These are phyloP conservation scores for Myathropa florea DNA, from an alignment of 2,888 invertebrate genomes.

Conservation along the genomic window DNA sequence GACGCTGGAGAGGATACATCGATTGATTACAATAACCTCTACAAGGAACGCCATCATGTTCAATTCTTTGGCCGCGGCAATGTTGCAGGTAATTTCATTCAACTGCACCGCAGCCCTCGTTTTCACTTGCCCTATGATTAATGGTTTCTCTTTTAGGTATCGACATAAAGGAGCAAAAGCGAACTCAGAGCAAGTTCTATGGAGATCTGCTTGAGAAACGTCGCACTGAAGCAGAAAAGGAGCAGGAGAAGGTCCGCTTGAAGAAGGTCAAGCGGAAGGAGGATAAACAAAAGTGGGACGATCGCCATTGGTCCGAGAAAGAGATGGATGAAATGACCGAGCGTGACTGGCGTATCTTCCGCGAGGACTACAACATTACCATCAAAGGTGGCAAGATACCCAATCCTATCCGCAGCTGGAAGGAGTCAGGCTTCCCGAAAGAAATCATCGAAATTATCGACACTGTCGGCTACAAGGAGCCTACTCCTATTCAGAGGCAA, in stretches of 20 bases:
- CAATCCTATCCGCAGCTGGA: conserved; percentile 97
- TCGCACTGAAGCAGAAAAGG: conserved; percentile 97
- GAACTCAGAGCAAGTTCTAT: conserved; percentile 98
- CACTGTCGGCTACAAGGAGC: conserved; percentile 97
- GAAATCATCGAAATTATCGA: conserved; percentile 97
- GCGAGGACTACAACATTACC: conserved; percentile 99
- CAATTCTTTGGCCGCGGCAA: conserved; percentile 99
- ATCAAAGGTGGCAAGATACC: conserved; percentile 99
- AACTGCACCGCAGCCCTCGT: no score
- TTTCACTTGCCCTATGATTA: background rate
- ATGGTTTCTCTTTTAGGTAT: conserved; percentile 84
- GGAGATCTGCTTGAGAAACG: conserved; percentile 96
- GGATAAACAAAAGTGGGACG: conserved; percentile 99
- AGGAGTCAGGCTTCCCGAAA: conserved; percentile 93
- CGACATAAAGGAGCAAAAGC: conserved; percentile 97
- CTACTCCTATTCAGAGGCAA: conserved; percentile 99
- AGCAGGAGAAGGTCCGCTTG: conserved; percentile 95
- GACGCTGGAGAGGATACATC: conserved; percentile 99
- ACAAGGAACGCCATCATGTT: conserved; percentile 97
- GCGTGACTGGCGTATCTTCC: conserved; percentile 99
- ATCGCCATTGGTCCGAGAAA: conserved; percentile 99
- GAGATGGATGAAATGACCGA: conserved; percentile 97
- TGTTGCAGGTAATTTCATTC: conserved; percentile 84
- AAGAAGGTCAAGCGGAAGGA: conserved; percentile 97
- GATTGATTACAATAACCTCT: conserved; percentile 97